phyloP scores from a whole-genome alignment of 2,113 vertebrate species.

The Hemicordylus capensis region DNA sequence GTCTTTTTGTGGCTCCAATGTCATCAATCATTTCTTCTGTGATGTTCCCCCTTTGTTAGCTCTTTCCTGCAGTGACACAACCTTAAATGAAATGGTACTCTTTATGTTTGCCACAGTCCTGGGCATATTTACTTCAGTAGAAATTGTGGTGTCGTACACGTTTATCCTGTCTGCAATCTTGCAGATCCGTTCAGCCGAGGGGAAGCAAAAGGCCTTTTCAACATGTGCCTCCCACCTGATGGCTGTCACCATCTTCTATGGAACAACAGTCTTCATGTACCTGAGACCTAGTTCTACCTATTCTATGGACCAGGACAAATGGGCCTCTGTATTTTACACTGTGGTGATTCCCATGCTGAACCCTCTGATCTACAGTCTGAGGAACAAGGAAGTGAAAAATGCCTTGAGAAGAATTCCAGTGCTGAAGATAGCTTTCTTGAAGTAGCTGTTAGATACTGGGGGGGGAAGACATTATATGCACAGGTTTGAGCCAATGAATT shows the following conservation, averaged over 20 bases:
- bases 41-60: slow-evolving; percentile 49
- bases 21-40: slow-evolving; percentile 60
- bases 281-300: slow-evolving; percentile 13
- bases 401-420: background rate
- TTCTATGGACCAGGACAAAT: slow-evolving; percentile 23
- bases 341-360: slow-evolving; percentile 28
- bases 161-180: slow-evolving; percentile 51
- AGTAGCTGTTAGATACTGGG: background rate
- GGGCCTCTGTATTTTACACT: slow-evolving; percentile 21
- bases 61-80: slow-evolving; percentile 46
- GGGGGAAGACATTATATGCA: background rate
- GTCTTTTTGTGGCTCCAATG: slow-evolving; percentile 40
- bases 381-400: slow-evolving; percentile 26
- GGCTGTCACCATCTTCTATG: slow-evolving; percentile 30
- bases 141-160: slow-evolving; percentile 44
- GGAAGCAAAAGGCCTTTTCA: slow-evolving; percentile 49
- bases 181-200: slow-evolving; percentile 36
- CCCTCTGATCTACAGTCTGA: slow-evolving; percentile 21
- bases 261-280: slow-evolving; percentile 28
- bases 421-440: background rate
- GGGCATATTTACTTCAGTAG: background rate
- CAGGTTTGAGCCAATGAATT: background rate
- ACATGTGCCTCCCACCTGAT: slow-evolving; percentile 48
- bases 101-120: background rate
- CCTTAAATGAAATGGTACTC: slow-evolving; percentile 7